Percentiles rank a stretch among this genome's conserved stretches.
Conservation (phyloP, 2,888 invertebrate genomes). For the Drosophila peninsularis region DNA sequence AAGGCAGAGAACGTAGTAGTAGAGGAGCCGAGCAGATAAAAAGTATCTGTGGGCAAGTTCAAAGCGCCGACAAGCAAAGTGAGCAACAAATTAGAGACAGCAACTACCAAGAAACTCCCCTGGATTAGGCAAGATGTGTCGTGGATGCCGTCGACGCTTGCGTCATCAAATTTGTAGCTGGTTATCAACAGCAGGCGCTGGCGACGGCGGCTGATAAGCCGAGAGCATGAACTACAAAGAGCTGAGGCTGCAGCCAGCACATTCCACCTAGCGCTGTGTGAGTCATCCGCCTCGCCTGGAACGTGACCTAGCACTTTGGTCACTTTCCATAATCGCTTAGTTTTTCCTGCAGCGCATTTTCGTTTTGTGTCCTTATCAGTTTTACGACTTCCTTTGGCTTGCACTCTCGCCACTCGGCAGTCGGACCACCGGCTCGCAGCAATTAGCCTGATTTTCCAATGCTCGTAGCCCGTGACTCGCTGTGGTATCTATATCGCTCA, state of each 20-base stretch:
- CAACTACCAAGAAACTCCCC: constrained; percentile 54
- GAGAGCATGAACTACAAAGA: constrained; percentile 10
- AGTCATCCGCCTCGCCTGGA: constrained; percentile 63
- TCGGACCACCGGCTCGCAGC: constrained; percentile 66
- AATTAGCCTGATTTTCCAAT: constrained; percentile 65
- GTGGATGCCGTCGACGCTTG: constrained; percentile 47
- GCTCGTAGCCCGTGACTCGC: constrained; percentile 37
- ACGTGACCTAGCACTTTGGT: constrained; percentile 73
- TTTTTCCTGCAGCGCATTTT: constrained; percentile 43
- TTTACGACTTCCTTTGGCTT: constrained; percentile 74
- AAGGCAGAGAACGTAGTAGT: constrained; percentile 13
- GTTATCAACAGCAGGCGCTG: constrained; percentile 52
- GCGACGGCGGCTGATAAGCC: constrained; percentile 53
- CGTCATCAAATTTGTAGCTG: constrained; percentile 75
- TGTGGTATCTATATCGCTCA: constrained; percentile 58
- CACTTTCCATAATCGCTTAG: constrained; percentile 54
- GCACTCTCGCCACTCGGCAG: constrained; percentile 14
- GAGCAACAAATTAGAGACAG: constrained; percentile 69
- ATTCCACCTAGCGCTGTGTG: constrained; percentile 38
- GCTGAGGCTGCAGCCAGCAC: constrained; percentile 5
- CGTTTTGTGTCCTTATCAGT: constrained; percentile 62
- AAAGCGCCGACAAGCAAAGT: constrained; percentile 70
- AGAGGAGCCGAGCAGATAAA: constrained; percentile 37
- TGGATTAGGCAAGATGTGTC: constrained; percentile 17
- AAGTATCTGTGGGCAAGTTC: constrained; percentile 57